Percentiles rank a stretch among this genome's conserved stretches.
These are phyloP conservation scores for Amblyteles armatorius DNA, from an alignment of 2,888 invertebrate genomes.

Conservation along the genomic window DNA sequence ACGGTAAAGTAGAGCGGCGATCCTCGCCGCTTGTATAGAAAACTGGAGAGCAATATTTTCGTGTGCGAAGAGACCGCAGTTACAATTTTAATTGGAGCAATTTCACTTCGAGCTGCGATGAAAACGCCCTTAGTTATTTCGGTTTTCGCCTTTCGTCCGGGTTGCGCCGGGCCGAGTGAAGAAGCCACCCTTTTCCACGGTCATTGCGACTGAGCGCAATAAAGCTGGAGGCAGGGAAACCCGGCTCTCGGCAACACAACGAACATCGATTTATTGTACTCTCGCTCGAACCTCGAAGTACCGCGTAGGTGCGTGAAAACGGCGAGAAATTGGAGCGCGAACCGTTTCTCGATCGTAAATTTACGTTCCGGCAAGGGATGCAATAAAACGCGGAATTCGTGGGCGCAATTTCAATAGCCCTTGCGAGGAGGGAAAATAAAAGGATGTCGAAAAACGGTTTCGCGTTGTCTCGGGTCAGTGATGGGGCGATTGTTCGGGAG, in stretches of 20 bases:
- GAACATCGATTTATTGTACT: conserved; percentile 35
- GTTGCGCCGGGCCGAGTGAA: not conserved
- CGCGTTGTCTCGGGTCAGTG: conserved; percentile 26
- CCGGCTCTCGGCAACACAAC: not conserved
- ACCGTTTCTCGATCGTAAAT: conserved; percentile 58
- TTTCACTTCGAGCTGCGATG: not conserved
- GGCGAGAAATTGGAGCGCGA: conserved; percentile 55
- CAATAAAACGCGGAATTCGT: conserved; percentile 47
- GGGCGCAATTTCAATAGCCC: conserved; percentile 40
- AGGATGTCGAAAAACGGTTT: conserved; percentile 44
- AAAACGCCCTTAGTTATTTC: not conserved
- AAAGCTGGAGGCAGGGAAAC: conserved; percentile 3
- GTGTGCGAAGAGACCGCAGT: conserved; percentile 7
- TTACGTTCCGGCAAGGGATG: conserved; percentile 35
- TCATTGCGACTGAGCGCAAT: conserved; percentile 1
- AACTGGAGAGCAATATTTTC: not conserved
- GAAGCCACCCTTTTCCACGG: conserved; percentile 30
- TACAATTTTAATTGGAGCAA: conserved; percentile 64
- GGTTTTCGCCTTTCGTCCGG: conserved; percentile 38
- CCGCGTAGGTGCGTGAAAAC: not conserved
- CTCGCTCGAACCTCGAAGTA: not conserved
- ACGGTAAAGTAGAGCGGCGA: not conserved
- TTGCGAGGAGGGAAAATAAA: not conserved
- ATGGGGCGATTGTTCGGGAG: not conserved
- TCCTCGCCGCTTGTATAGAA: not conserved